Percentiles rank a stretch among this genome's conserved stretches.
phyloP scores from a whole-genome alignment of 2,113 vertebrate genomes.

The Ivindomyrus marchei region DNA sequence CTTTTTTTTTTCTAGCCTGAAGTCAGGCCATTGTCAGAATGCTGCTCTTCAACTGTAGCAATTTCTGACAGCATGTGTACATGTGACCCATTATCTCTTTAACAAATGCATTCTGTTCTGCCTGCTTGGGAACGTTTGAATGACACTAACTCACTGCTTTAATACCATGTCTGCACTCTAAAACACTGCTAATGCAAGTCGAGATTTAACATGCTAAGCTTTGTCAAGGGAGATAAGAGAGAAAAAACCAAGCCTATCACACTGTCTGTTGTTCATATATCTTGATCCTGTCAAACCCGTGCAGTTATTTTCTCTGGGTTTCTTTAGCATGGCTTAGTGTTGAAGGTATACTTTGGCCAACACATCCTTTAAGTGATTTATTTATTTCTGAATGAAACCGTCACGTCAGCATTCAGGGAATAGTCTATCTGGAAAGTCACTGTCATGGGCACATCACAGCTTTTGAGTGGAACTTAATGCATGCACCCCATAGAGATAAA shows the following conservation, averaged over 20 bases:
- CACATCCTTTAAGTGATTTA: conserved; percentile 15
- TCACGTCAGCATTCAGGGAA: conserved; percentile 3
- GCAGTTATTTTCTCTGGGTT: not conserved
- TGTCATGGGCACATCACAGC: conserved; percentile 33
- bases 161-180: not conserved
- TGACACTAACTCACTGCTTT: not conserved
- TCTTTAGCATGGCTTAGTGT: not conserved
- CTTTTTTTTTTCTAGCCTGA: not conserved
- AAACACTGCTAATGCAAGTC: conserved; percentile 5
- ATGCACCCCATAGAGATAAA: conserved; percentile 38
- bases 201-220: not conserved
- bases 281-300: conserved; percentile 2
- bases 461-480: conserved; percentile 45
- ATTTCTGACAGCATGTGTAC: conserved; percentile 18
- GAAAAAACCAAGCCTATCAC: not conserved
- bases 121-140: conserved; percentile 3
- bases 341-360: conserved; percentile 1
- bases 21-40: conserved; percentile 15
- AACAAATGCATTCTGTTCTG: not conserved
- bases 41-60: not conserved
- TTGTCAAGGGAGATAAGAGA: not conserved
- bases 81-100: conserved; percentile 19
- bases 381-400: not conserved
- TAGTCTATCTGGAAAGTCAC: conserved; percentile 23
- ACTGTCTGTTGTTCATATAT: not conserved